Base-by-base conservation (phyloP, 2,888 invertebrate genomes). In the Pristionchus mayeri region DNA sequence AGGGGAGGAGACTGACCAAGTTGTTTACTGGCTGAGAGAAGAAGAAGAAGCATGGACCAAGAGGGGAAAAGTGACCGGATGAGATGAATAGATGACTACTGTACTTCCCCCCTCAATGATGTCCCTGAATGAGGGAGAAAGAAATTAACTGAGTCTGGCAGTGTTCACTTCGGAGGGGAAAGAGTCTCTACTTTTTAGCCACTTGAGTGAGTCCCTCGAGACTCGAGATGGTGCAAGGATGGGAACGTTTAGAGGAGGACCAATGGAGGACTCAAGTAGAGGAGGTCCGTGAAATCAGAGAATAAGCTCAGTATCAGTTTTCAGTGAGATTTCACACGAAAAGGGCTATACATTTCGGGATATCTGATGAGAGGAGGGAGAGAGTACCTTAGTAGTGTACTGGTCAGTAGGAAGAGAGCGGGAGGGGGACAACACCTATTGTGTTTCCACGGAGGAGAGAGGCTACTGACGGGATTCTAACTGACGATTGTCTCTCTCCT, bases 391-490 rank as follows among this genome's bases (percentile, higher is more conserved):
- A 50, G 50, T 50, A 50, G 40, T 50, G 48, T 50, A 50, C 76
- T 50, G 48, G 50, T 78, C 76, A 78, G 44, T 76, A 2, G 76
- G 44, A 44, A 18, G 18, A 48, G 48, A 18, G 75, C 27, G 30
- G 50, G 48, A 30, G 21, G 76, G 6, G 27, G 44, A 50, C 48
- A 50, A 78, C 50, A 71, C 71, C 71, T 71, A 71, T 71, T 71
- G 71, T 71, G 71, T 71, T 71, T 71, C 71, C 30, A 63, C 34
- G 63, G 60, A 30, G 30, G 30, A 60, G 63, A 63, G 63, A 63
- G 63, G 63, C 63, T 63, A 34, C 63, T 34, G 63, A n/a, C 3
- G 63, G 34, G 18, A 34, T 13, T 54, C 54, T 54, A 54, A 24
- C 7, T 11, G 57, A n/a, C 27, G 44, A 44, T 44, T 48, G 44